Base-by-base conservation (phyloP, 2,888 invertebrate species). In the Nesidiocoris tenuis region DNA sequence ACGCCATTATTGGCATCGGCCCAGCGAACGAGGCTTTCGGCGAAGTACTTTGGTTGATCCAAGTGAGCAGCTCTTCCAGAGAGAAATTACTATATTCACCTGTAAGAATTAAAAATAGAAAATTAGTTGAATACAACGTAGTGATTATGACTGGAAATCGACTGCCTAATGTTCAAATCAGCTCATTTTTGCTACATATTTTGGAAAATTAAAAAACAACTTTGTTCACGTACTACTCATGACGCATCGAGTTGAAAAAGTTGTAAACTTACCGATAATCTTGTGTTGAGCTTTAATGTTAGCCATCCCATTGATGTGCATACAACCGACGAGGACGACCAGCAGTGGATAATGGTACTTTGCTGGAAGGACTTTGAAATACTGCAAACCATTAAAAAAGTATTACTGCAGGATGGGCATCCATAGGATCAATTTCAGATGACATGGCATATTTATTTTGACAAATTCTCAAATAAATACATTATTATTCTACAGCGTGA, bases 1-100 rank as follows among this genome's bases (percentile, higher is more conserved):
- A 90, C 9, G 95, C 93, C 87, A 93, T 90, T 0, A 93, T 86
- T 0, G 95, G 92, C 90, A 95, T 91, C 64, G 94, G 91, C 2
- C 94, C 94, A 18, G 93, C 94, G 85, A 95, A 95, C 39, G 90
- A 92, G 0, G 90, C 90, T 78, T 87, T 85, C 66, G 84, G 83
- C 1, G 87, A 85, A 0, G 91, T 91, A 78, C 88, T 87, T 0
- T 84, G 81, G 64, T 87, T 86, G 68, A 95, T 89, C 94, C 94
- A 95, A 61, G 89, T 87, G 57, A 95, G 85, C 78, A 95, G 84
- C 80, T 91, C 87, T 82, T 95, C 95, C 80, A 91, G 56, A 9
- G 77, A 78, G 2, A 78, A 25, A 70, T 80, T 80, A 63, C 79
- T 79, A 65, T 90, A 91, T 81, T 92, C 91, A 9, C 92, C 88